Conservation (phyloP, 2,797 vertebrate species). For the Loris lydekkerianus region DNA sequence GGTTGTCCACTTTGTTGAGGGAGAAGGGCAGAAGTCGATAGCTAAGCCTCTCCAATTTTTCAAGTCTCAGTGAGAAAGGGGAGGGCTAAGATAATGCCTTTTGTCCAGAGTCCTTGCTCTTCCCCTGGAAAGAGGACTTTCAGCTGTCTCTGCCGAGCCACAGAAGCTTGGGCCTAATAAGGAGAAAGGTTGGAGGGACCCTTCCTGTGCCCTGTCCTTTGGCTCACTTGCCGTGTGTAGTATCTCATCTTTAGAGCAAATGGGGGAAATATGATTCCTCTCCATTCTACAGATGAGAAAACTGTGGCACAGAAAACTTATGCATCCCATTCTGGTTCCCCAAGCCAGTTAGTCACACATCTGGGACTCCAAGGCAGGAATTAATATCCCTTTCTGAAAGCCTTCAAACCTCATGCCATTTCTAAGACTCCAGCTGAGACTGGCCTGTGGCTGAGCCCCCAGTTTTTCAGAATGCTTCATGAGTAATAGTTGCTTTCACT, state of each 20-base stretch:
- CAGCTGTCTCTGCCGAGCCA: neutral
- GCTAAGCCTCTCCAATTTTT: neutral
- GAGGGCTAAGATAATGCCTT: neutral
- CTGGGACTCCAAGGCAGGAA: neutral
- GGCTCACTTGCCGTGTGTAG: accelerated
- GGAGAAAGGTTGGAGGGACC: neutral
- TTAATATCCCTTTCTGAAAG: neutral
- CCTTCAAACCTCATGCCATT: neutral
- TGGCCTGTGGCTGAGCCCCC: neutral
- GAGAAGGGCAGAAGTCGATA: neutral
- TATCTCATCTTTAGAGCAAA: neutral
- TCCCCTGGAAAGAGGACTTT: neutral
- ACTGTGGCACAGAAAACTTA: neutral
- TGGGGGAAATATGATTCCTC: neutral
- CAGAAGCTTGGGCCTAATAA: neutral
- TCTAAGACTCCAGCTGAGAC: neutral
- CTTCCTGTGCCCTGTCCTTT: neutral
- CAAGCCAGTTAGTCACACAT: no score
- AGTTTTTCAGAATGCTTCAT: neutral
- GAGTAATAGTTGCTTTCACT: neutral
- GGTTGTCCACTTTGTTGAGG: no score
- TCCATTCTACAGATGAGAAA: neutral
- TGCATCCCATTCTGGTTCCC: no score
- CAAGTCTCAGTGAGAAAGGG: neutral
- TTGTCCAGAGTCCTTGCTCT: neutral